Conservation (phyloP, 35 echinoderm and acorn worm genomes). For the Patiria miniata region DNA sequence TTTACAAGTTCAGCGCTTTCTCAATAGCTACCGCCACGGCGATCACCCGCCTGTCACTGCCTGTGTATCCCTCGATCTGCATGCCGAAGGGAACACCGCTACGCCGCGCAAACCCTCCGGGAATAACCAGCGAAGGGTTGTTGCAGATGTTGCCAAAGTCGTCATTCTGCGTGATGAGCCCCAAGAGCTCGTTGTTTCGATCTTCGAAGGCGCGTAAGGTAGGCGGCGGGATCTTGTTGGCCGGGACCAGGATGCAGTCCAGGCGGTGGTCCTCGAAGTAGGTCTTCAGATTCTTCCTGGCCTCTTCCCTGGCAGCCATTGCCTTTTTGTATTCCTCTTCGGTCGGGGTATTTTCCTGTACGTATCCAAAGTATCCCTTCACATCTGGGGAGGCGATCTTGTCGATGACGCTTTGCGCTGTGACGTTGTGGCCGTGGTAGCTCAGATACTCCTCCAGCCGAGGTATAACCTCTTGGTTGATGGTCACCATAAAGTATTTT, state of each 20-base stretch:
- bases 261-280: neutral
- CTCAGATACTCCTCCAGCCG: neutral
- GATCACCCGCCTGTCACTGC: neutral
- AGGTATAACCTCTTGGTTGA: neutral
- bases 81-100: neutral
- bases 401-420: neutral
- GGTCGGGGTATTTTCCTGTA: neutral
- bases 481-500: neutral
- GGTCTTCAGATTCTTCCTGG: neutral
- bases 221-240: neutral
- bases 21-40: neutral
- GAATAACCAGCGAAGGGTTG: constrained; percentile 5
- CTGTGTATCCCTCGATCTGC: neutral
- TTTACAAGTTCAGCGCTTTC: neutral
- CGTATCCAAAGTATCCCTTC: neutral
- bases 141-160: neutral
- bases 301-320: neutral
- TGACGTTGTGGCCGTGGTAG: neutral
- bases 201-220: neutral
- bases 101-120: neutral
- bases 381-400: neutral
- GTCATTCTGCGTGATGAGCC: neutral
- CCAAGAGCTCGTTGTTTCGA: neutral
- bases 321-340: neutral
- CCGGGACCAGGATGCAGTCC: neutral